phyloP scores from a whole-genome alignment of 1,140 invertebrate genomes.

The Battus philenor region DNA sequence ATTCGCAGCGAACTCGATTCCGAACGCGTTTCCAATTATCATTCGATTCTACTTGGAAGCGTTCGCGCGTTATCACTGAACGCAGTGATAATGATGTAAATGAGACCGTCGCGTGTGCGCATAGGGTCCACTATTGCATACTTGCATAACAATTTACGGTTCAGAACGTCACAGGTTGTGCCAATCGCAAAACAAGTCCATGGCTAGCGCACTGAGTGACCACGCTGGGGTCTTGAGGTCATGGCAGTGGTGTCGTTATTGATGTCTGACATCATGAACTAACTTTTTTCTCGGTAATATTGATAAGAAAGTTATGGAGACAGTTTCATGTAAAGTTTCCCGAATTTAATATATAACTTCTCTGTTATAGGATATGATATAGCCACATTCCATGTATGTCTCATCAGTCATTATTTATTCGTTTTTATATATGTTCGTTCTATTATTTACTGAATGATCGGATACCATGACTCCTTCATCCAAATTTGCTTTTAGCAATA shows the following conservation, averaged over 20 bases:
- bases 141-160: constrained; percentile 9
- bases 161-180: constrained; percentile 19
- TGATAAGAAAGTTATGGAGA: constrained; percentile 6
- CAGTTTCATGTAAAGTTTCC: not conserved
- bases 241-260: constrained; percentile 28
- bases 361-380: too few relatives aligned
- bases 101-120: constrained; percentile 19
- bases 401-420: too few relatives aligned
- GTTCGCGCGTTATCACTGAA: constrained; percentile 45
- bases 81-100: constrained; percentile 54
- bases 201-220: constrained; percentile 41
- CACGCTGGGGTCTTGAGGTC: constrained; percentile 34
- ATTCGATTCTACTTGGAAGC: constrained; percentile 27
- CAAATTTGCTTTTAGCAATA: too few relatives aligned
- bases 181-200: constrained; percentile 48
- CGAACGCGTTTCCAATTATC: constrained; percentile 25
- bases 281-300: constrained; percentile 4
- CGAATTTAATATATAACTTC: too few relatives aligned
- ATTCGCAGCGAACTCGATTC: constrained; percentile 15
- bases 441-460: too few relatives aligned
- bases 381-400: too few relatives aligned
- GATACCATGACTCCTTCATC: too few relatives aligned
- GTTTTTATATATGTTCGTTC: too few relatives aligned
- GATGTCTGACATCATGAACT: constrained; percentile 18
- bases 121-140: constrained; percentile 34